Conservation (phyloP, 2,797 vertebrate species). For the Acrocephalus scirpaceus region DNA sequence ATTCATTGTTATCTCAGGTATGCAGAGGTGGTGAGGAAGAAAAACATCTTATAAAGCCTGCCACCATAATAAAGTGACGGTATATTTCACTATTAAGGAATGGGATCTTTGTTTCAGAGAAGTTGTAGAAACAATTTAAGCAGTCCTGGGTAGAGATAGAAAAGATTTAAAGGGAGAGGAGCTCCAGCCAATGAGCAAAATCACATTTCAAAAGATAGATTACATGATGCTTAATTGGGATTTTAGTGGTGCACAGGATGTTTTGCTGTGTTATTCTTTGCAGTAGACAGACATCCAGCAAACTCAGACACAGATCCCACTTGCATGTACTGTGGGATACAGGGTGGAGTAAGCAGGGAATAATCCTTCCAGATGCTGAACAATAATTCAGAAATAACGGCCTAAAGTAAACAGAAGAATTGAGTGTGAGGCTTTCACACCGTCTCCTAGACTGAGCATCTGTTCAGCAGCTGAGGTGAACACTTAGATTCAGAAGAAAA, state of each 20-base stretch:
- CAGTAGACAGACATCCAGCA: background rate
- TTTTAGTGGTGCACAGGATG: background rate
- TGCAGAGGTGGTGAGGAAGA: background rate
- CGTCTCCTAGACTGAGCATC: background rate
- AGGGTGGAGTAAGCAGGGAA: background rate
- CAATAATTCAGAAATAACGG: background rate
- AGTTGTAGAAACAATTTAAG: background rate
- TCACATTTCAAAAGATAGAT: background rate
- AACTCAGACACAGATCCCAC: background rate
- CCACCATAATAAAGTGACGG: background rate
- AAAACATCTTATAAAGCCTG: background rate
- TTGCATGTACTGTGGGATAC: background rate
- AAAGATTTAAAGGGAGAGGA: background rate
- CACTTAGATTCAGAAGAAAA: background rate
- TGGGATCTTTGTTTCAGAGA: background rate
- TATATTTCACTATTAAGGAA: background rate
- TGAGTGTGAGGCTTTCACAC: background rate
- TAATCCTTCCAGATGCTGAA: background rate
- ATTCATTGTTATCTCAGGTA: background rate
- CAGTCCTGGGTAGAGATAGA: background rate
- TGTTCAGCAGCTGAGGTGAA: conserved; percentile 1
- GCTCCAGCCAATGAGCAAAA: background rate
- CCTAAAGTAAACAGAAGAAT: background rate
- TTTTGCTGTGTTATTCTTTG: background rate
- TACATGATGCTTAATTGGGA: background rate